Evolutionary conservation across 2,113 vertebrate genomes (phyloP), one percentile per base, ranked within the genome.

Genomic region (Copsychus sechellarum): DNA sequence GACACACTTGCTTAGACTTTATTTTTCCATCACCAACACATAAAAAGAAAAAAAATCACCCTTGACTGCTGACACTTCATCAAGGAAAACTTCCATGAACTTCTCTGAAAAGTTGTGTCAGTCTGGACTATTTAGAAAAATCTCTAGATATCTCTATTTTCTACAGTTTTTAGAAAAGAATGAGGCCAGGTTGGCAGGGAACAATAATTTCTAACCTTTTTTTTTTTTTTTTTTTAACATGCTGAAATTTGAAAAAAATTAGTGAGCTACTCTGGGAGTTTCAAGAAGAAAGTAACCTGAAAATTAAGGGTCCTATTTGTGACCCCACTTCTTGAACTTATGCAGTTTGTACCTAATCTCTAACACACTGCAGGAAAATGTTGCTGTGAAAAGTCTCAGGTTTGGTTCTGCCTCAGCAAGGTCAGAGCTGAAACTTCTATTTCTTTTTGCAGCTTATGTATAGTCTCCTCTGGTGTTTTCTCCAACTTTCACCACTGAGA

Each of bases 291-390:
- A 45, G 15, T 5, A 45, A 28, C 8, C 5, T 15, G 22, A 23
- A 58, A 73, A 17, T 28, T 18, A 45, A 6, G 33, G 8, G 8
- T 45, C 19, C 7, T 38, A 6, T 53, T 66, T 66, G 13, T 14
- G 12, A 38, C 10, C 3, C 12, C 20, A 12, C 3, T 18, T n/a
- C 19, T 28, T 5, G 33, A 28, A 11, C 2, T n/a, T 33, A 8
- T 29, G 19, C 19, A 38, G 12, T 53, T n/a, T 17, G 11, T 8
- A 29, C 11, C 20, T 73, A 18, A 58, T 45, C 15, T 45, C 5
- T 14, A 66, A 25, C 4, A 5, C 3, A 45, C 6, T 0, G 0
- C 19, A n/a, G 6, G 17, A 16, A 11, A 67, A 40, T 7, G 20
- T 18, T n/a, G 24, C 19, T 26, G 14, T 3, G 2, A 33, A 33